Base-by-base conservation (phyloP, 2,113 vertebrate species). In the Callorhinus ursinus region DNA sequence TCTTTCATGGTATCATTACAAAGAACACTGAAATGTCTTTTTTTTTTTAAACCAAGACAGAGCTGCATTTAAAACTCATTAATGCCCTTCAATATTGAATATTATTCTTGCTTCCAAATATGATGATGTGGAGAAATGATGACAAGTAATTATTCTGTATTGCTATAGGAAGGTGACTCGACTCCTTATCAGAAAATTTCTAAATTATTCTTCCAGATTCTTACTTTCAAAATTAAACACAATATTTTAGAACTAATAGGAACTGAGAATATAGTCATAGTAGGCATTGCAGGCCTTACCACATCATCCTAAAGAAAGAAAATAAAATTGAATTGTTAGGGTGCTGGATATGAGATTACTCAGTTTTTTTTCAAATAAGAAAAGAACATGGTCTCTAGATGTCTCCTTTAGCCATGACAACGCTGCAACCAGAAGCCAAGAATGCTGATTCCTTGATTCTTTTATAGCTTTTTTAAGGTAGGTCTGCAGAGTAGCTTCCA, bases 171-270 rank as follows among this genome's bases (percentile, higher is more conserved):
- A 33, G 7, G 24, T 76, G 19, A 55, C 7, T 28, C 2, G 4
- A 55, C 5, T 22, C 7, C 14, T 91, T 67, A 19, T 69, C 18
- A 92, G 9, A 86, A 18, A 67, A 74, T 88, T 84, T 95, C 55
- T 51, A 61, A 72, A 77, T 72, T 49, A 53, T 61, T 36, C 16
- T 83, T 5, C 33, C 46, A 19, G 18, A 63, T 81, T 96, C 33
- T 39, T 67, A 85, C 46, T 89, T 95, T 67, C 8, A 63, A 96
- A 76, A 90, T 82, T 15, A 94, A 94, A 82, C 81, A 2, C 31
- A 72, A 1, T 57, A 55, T 63, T 94, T 86, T 71, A 96, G 84
- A 96, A 49, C n/a, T 63, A 87, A 72, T 55, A 65, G 57, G 5
- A 88, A 36, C 22, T 33, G 71, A 84, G 18, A 96, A 61, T 55